These are phyloP conservation scores for Agriotes lineatus DNA, from an alignment of 2,888 invertebrate species.

Conservation along the genomic window DNA sequence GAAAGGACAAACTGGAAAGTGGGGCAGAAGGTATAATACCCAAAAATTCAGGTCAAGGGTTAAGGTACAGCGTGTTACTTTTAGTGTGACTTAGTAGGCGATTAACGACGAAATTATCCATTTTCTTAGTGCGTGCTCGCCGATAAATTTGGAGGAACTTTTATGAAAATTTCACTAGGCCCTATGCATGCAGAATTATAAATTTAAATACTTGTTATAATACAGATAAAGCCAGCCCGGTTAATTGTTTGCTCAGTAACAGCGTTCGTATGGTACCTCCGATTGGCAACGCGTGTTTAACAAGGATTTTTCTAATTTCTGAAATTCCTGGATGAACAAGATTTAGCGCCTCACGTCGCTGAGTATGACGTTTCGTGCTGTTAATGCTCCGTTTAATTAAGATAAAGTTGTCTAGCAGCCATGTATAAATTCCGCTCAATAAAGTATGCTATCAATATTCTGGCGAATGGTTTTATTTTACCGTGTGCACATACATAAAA, in stretches of 20 bases:
- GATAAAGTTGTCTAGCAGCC: background rate
- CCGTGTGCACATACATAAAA: conserved; percentile 2
- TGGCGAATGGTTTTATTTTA: conserved; percentile 10
- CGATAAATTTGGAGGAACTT: conserved; percentile 1
- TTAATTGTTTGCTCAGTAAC: conserved; percentile 3
- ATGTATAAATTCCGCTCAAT: background rate
- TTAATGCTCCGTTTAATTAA: background rate
- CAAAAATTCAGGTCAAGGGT: conserved; percentile 3
- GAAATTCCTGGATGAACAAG: background rate
- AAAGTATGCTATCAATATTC: conserved; percentile 4
- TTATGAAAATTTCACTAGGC: conserved; percentile 1
- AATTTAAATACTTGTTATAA: background rate
- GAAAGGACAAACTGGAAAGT: too few species aligned
- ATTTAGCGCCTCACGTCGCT: background rate
- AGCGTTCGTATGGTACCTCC: background rate
- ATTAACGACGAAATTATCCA: background rate
- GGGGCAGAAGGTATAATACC: too few species aligned
- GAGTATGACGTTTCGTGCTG: background rate
- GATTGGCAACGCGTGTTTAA: background rate
- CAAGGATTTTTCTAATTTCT: background rate
- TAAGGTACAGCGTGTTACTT: background rate
- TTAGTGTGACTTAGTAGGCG: background rate
- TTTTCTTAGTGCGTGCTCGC: background rate
- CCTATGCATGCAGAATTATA: conserved; percentile 1
- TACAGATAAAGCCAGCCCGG: background rate